Conservation (phyloP, 2,113 vertebrate species). For the Astur gentilis region DNA sequence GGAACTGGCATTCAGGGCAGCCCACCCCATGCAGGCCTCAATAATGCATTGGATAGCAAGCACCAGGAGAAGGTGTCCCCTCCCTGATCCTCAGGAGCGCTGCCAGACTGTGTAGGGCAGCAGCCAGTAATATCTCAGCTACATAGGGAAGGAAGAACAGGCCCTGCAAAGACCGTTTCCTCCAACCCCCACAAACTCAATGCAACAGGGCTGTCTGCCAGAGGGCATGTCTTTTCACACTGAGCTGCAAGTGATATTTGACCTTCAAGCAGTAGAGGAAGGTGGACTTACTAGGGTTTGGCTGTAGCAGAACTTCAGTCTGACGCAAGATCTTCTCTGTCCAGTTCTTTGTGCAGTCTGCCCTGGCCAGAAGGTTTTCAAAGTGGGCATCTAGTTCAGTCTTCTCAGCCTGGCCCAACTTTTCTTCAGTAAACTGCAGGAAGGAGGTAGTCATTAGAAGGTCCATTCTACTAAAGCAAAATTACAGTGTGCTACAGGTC, state of each 20-base stretch:
- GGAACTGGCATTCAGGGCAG: not conserved
- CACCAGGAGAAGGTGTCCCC: not conserved
- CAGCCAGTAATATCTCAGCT: not conserved
- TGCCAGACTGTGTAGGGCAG: not conserved
- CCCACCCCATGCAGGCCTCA: not conserved
- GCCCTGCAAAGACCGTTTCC: not conserved
- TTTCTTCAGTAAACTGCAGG: constrained; percentile 93
- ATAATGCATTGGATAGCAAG: not conserved
- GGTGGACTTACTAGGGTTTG: constrained; percentile 87
- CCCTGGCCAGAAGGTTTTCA: constrained; percentile 87
- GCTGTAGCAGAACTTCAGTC: constrained; percentile 91
- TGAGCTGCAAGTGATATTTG: not conserved
- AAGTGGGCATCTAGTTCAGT: constrained; percentile 91
- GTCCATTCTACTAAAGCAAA: not conserved
- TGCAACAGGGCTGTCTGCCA: not conserved
- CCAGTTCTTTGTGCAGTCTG: constrained; percentile 93
- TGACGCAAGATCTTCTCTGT: constrained; percentile 92
- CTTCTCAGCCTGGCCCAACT: constrained; percentile 91
- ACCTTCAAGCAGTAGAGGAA: not conserved
- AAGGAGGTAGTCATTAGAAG: not conserved
- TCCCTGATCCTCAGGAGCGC: not conserved
- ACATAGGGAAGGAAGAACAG: not conserved
- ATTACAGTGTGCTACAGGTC: not conserved
- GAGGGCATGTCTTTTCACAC: not conserved
- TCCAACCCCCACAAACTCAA: not conserved